phyloP scores from a whole-genome alignment of 2,888 invertebrate species.

The Tenthredo amoena region DNA sequence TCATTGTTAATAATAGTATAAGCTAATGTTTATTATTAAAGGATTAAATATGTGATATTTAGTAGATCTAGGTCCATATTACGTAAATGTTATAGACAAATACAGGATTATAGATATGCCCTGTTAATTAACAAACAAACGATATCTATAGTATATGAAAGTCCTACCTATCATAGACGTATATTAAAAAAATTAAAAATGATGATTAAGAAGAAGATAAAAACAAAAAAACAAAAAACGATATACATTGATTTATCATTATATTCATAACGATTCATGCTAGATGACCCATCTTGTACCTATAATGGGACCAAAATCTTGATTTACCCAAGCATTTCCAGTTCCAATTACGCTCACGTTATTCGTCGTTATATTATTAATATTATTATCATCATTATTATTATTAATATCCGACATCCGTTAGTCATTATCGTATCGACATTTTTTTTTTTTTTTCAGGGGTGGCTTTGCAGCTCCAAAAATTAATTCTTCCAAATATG shows the following conservation, averaged over 20 bases:
- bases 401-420: background rate
- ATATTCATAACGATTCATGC: slow-evolving; percentile 60
- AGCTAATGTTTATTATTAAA: slow-evolving; percentile 70
- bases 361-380: background rate
- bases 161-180: slow-evolving; percentile 50
- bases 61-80: slow-evolving; percentile 67
- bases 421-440: background rate
- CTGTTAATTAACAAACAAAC: slow-evolving; percentile 53
- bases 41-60: slow-evolving; percentile 74
- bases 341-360: background rate
- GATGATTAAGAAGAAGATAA: background rate
- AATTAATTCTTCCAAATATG: background rate
- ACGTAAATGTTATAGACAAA: slow-evolving; percentile 52
- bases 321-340: slow-evolving; percentile 56
- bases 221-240: background rate
- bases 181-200: slow-evolving; percentile 53
- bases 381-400: background rate
- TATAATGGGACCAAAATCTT: slow-evolving; percentile 75
- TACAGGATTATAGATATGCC: slow-evolving; percentile 56
- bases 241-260: slow-evolving; percentile 58
- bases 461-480: background rate
- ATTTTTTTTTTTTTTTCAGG: background rate
- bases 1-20: slow-evolving; percentile 68
- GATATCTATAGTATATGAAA: slow-evolving; percentile 37
- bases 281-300: slow-evolving; percentile 69